Base-by-base conservation (phyloP, 2,797 vertebrate genomes). In the Antennarius maculatus region DNA sequence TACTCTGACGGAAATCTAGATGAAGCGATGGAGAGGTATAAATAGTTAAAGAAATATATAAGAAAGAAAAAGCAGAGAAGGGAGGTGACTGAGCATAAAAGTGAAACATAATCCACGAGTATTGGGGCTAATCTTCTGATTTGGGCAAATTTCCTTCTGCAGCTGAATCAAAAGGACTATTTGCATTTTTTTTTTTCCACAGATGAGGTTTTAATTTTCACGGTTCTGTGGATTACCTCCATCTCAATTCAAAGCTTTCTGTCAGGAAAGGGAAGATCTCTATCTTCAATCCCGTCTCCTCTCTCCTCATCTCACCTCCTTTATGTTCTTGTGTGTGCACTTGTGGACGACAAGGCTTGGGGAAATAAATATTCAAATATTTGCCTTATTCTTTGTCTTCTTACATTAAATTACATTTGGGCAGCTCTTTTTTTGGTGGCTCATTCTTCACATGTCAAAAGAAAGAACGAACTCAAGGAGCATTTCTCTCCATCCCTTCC, bases 121-220 rank as follows among this genome's bases (percentile, higher is more conserved):
- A 72, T 80, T 80, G 62, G 69, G 75, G 80, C 74, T 87, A 91
- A 91, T 89, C 88, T 88, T 83, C 83, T 87, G 79, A 89, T 86
- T 87, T 77, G 70, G 61, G 69, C 61, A 80, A 74, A 77, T 87
- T 81, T 79, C 76, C 79, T 51, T 77, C 79, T 61, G 80, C 74
- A 58, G 74, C 80, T n/a, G 55, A 88, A 91, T 86, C 85, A 89
- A 91, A 92, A 88, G 75, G 71, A 85, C 79, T 86, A 88, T 89
- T 90, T 91, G 86, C 75, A 81, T 69, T 64, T 41, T 23, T 15
- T 18, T 23, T 23, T 23, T 23, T 47, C 18, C 80, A 79, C 63
- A 75, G 72, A 80, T 74, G 74, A 86, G 79, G 68, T 89, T 90
- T 91, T 93, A 86, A 90, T 90, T 91, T 92, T 73, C 84, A 86